Conservation (phyloP, 35 echinoderm and acorn worm species). For the Lytechinus pictus region DNA sequence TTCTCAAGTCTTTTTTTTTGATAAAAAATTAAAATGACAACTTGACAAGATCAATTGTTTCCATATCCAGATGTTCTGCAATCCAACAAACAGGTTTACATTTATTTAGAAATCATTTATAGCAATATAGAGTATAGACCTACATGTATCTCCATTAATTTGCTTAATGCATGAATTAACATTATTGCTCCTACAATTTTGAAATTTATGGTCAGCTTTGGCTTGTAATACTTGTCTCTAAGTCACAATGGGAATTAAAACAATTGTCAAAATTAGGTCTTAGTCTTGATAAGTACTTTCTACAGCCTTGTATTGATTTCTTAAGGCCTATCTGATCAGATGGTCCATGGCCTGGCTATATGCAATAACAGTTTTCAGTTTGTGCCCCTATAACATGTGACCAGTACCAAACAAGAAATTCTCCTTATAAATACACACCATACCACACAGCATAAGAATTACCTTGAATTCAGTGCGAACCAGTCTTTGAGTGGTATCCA, state of each 20-base stretch:
- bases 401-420: not conserved
- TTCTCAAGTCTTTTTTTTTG: too few species aligned
- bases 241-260: not conserved
- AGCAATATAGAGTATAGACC: too few species aligned
- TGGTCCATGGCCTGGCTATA: too few species aligned
- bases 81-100: too few species aligned
- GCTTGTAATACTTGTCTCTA: not conserved
- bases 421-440: not conserved
- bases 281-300: not conserved
- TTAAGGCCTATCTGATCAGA: not conserved
- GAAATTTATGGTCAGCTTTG: too few species aligned
- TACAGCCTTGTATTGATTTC: not conserved
- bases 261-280: not conserved
- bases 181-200: too few species aligned
- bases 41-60: too few species aligned
- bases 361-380: not conserved
- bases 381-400: not conserved
- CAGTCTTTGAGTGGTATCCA: not conserved
- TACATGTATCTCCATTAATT: too few species aligned
- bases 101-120: too few species aligned
- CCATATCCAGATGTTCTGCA: too few species aligned
- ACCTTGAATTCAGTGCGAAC: not conserved
- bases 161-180: too few species aligned
- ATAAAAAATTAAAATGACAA: too few species aligned
- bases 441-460: not conserved